Percentiles rank a stretch among this genome's conserved stretches.
These are phyloP conservation scores for Spea multiplicata DNA, from an alignment of 2,113 vertebrate genomes.

Conservation along the genomic window DNA sequence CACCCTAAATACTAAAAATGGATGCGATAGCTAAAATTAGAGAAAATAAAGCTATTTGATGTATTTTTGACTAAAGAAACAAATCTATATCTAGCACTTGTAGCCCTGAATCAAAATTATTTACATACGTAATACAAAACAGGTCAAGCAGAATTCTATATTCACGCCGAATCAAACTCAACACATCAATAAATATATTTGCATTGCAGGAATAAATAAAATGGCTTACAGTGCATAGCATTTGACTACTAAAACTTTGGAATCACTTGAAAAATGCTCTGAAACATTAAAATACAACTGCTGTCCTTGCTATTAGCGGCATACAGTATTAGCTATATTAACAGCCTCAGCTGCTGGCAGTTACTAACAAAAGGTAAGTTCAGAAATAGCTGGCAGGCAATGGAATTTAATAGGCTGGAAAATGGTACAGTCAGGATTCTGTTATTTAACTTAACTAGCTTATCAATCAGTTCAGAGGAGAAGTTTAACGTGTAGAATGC, in stretches of 20 bases:
- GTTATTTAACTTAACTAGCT: slow-evolving; percentile 40
- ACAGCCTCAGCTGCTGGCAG: slow-evolving; percentile 10
- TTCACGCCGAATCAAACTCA: background rate
- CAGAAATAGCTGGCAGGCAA: slow-evolving; percentile 36
- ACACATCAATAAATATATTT: background rate
- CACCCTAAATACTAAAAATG: no score
- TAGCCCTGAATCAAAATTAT: background rate
- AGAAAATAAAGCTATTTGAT: no score
- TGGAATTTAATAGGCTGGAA: slow-evolving; percentile 41
- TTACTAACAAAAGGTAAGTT: slow-evolving; percentile 30
- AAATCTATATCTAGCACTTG: no score
- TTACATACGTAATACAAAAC: background rate
- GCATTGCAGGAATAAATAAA: background rate
- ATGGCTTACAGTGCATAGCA: background rate
- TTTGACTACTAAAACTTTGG: background rate
- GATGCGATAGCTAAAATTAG: no score
- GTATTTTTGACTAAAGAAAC: no score
- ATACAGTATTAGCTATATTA: slow-evolving; percentile 10
- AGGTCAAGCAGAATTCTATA: background rate
- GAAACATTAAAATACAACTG: slow-evolving; percentile 1
- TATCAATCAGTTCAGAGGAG: slow-evolving; percentile 28
- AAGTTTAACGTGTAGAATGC: slow-evolving; percentile 8
- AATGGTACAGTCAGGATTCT: slow-evolving; percentile 30
- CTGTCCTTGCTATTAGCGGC: slow-evolving; percentile 2
- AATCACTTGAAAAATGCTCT: slow-evolving; percentile 5